Evolutionary conservation across 2,888 invertebrate species (phyloP).

Genomic region (Kryphioiulus occultus): DNA sequence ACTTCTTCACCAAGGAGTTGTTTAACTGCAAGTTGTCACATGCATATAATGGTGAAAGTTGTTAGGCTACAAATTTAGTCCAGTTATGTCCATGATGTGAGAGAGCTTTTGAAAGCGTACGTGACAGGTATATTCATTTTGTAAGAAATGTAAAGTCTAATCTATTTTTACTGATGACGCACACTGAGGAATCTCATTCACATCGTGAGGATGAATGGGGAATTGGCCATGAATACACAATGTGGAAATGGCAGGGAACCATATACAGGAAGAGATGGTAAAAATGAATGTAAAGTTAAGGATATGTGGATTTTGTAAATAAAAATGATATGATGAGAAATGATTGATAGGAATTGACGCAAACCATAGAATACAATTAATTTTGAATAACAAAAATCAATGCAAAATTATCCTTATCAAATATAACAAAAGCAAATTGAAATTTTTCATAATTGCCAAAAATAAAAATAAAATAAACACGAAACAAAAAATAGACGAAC

Average conservation of each 20-base stretch:
- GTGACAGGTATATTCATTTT: conserved; percentile 1
- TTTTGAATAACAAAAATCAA: neutral
- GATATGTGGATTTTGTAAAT: neutral
- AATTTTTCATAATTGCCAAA: neutral
- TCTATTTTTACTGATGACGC: neutral
- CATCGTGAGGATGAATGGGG: conserved; percentile 14
- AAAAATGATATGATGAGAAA: conserved; percentile 23
- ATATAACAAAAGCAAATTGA: neutral
- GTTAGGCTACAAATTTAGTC: conserved; percentile 12
- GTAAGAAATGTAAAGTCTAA: neutral
- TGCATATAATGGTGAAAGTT: conserved; percentile 23
- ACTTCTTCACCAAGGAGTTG: neutral
- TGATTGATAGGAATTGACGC: conserved; percentile 23
- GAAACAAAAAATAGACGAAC: neutral
- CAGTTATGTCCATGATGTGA: conserved; percentile 6
- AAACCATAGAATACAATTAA: neutral
- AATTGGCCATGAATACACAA: conserved; percentile 11
- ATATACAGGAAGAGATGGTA: conserved; percentile 1
- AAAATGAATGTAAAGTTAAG: neutral
- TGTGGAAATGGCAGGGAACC: conserved; percentile 13
- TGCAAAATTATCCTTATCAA: neutral
- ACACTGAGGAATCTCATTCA: conserved; percentile 6
- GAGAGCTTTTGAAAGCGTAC: conserved; percentile 12
- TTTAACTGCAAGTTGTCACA: conserved; percentile 3
- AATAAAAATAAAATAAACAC: neutral